Percentiles rank a stretch among this genome's conserved stretches.
These are phyloP conservation scores for Eristalis pertinax DNA, from an alignment of 2,888 invertebrate species.

Conservation along the genomic window DNA sequence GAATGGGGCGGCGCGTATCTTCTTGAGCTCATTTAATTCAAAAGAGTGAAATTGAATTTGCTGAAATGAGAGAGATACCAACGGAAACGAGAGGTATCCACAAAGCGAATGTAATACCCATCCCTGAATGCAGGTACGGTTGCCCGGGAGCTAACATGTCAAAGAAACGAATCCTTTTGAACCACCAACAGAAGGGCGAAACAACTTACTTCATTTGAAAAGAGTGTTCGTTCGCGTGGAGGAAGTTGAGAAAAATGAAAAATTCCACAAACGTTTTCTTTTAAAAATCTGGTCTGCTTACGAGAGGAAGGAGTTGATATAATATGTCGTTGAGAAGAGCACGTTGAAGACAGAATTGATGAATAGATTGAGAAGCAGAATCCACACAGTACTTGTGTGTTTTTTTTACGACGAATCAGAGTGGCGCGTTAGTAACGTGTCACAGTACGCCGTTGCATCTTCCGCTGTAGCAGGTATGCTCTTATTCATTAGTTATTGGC, in stretches of 20 bases:
- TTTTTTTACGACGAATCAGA: too few relatives aligned
- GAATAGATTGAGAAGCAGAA: too few relatives aligned
- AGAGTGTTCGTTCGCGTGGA: not conserved
- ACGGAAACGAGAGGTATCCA: not conserved
- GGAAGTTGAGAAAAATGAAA: not conserved
- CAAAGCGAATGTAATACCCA: not conserved
- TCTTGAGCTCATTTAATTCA: not conserved
- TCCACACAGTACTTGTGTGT: too few relatives aligned
- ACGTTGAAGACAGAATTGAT: not conserved
- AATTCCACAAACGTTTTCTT: not conserved
- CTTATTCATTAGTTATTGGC: too few relatives aligned
- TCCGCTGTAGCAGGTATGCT: too few relatives aligned
- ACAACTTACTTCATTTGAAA: not conserved
- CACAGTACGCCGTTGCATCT: too few relatives aligned
- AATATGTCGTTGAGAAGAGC: not conserved
- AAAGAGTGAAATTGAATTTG: not conserved
- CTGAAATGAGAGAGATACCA: not conserved
- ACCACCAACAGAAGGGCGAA: not conserved
- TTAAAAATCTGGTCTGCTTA: not conserved
- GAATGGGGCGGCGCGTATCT: not conserved
- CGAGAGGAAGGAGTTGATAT: not conserved
- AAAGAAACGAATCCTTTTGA: not conserved
- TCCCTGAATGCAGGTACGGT: not conserved
- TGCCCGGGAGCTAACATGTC: not conserved
- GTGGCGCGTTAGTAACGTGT: too few relatives aligned